A percentile compares a stretch with the other conserved stretches of the same genome.
phyloP scores from a whole-genome alignment of 2,113 vertebrate species.

The Potamarius usumacintae region DNA sequence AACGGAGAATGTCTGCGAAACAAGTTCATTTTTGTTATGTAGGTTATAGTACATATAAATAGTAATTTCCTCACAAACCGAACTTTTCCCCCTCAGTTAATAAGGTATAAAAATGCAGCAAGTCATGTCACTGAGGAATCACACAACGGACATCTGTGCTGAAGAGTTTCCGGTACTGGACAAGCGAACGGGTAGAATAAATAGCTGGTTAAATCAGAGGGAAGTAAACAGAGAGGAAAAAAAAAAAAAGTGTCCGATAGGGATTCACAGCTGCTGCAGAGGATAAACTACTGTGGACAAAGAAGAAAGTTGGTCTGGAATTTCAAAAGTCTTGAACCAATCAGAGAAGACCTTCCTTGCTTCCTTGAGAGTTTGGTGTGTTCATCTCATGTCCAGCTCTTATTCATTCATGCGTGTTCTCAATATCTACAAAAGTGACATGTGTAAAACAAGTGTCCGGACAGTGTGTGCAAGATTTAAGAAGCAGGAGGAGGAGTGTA shows the following conservation, averaged over 20 bases:
- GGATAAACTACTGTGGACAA: neutral
- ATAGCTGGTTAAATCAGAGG: neutral
- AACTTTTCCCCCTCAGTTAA: neutral
- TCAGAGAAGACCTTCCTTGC: neutral
- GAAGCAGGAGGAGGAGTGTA: neutral
- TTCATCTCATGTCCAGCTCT: neutral
- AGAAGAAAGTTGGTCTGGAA: neutral
- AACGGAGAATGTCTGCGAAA: neutral
- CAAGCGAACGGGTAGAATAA: neutral
- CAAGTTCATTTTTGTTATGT: too few species aligned
- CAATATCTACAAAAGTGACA: neutral
- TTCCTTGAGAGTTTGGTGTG: neutral
- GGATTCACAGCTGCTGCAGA: neutral
- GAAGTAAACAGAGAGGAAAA: neutral
- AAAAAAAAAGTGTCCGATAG: neutral
- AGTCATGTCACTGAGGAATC: neutral
- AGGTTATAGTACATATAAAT: neutral
- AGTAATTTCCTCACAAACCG: neutral
- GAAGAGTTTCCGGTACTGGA: neutral
- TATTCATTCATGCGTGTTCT: neutral
- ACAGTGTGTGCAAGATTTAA: neutral
- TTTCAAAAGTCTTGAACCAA: neutral
- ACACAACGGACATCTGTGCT: neutral
- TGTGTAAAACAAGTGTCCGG: neutral
- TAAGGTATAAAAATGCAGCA: neutral